Percentiles rank a stretch among this genome's conserved stretches.
Conservation (phyloP, 2,113 vertebrate species). For the Ciconia maguari region DNA sequence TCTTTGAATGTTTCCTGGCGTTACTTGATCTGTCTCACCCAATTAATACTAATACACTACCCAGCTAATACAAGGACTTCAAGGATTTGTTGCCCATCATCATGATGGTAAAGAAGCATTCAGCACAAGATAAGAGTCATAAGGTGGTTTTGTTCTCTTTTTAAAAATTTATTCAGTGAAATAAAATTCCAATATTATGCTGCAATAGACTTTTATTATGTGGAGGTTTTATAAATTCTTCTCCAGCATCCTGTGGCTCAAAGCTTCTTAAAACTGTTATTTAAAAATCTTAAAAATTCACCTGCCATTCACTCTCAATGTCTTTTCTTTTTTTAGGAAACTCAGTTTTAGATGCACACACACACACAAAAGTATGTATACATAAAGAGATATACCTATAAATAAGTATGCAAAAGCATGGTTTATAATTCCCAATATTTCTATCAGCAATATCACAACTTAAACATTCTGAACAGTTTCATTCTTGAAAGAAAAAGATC, state of each 20-base stretch:
- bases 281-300: not conserved
- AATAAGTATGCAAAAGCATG: not conserved
- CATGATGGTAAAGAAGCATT: not conserved
- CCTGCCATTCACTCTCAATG: constrained; percentile 19
- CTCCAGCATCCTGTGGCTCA: not conserved
- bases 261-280: constrained; percentile 25
- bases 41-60: constrained; percentile 26
- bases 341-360: not conserved
- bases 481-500: constrained; percentile 6
- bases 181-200: not conserved
- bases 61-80: not conserved
- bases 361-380: not conserved
- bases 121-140: not conserved
- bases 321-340: constrained; percentile 37
- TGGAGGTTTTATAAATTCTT: constrained; percentile 19
- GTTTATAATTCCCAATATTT: not conserved
- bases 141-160: not conserved
- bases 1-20: not conserved
- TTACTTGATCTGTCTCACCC: not conserved
- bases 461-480: constrained; percentile 19
- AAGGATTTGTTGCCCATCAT: not conserved
- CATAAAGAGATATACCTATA: not conserved
- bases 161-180: not conserved
- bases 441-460: not conserved
- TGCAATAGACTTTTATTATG: not conserved